A percentile compares a stretch with the other conserved stretches of the same genome.
These are phyloP conservation scores for Psettodes erumei DNA, from an alignment of 2,113 vertebrate species.

Conservation along the genomic window DNA sequence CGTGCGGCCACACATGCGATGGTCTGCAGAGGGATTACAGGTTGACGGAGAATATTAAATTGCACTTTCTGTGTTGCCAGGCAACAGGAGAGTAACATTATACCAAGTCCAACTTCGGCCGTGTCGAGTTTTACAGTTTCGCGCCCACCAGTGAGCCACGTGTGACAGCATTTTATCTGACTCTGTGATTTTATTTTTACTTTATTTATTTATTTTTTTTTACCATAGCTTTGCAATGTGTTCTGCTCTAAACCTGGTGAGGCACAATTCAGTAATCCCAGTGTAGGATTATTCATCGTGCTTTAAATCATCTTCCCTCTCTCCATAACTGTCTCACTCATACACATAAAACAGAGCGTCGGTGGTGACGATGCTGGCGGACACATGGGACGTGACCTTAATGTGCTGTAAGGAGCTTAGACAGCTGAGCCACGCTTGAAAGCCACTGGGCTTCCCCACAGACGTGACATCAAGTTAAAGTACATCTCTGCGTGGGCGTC, in stretches of 20 bases:
- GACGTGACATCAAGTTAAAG: conserved; percentile 27
- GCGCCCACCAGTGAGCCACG: not conserved
- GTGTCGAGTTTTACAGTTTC: not conserved
- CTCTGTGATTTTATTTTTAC: conserved; percentile 19
- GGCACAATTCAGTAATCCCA: conserved; percentile 36
- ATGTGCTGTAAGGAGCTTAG: conserved; percentile 61
- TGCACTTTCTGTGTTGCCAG: conserved; percentile 64
- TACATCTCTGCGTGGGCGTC: conserved; percentile 30
- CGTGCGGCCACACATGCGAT: not conserved
- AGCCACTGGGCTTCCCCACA: conserved; percentile 4
- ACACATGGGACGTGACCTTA: conserved; percentile 52
- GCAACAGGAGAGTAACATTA: conserved; percentile 68
- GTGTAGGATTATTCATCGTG: conserved; percentile 46
- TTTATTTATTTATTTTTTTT: not conserved
- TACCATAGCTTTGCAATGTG: not conserved
- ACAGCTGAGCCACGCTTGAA: conserved; percentile 33
- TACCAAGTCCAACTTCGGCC: conserved; percentile 18
- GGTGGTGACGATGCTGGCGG: conserved; percentile 16
- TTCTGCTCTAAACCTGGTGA: conserved; percentile 20
- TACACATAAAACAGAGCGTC: conserved; percentile 12
- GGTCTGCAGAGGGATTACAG: conserved; percentile 30
- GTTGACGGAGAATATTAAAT: conserved; percentile 49
- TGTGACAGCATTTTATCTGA: not conserved
- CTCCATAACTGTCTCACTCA: conserved; percentile 1
- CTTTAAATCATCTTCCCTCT: conserved; percentile 21